Evolutionary conservation across 2,797 vertebrate genomes (phyloP), one percentile per base, ranked within the genome.

Genomic region (Lycodopsis pacificus): DNA sequence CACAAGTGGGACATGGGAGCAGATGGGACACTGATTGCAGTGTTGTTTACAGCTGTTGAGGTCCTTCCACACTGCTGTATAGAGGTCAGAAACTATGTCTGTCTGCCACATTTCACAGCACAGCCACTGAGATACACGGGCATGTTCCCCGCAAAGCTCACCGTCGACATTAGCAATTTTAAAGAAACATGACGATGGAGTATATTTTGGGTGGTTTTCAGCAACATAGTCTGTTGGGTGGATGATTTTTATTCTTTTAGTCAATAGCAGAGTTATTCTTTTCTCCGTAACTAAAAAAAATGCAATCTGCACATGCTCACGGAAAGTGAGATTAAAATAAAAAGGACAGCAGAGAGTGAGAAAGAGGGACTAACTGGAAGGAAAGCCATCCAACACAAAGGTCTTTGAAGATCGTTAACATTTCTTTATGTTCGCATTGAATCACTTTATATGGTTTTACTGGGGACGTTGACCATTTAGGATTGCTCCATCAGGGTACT

Each of bases 401-500:
- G 92, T 94, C 90, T 92, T 84, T 90, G 86, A 90, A 12, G 85
- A 93, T 93, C 92, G 78, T 94, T 95, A 93, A 94, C 93, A 93
- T 94, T 94, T 93, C 93, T 93, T 94, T 94, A 95, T 94, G 90
- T 84, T 84, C 85, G 83, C 96, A 94, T 90, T 95, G 91, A 96
- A 94, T 95, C 94, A 89, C 92, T 93, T 94, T 90, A 91, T 91
- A 92, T 95, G 94, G 95, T 95, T 96, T 95, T 95, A 94, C 92
- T 90, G 90, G 90, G 93, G 92, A 94, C 87, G 86, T 86, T 89
- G 92, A 94, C 93, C 92, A 93, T 96, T 96, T 93, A 94, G 90
- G 91, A 95, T 93, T 91, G 92, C 90, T 91, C 91, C 94, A 95
- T 96, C 96, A 96, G 94, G 94, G 93, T 94, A 95, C 93, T 95